Evolutionary conservation across 2,113 vertebrate genomes (phyloP), one percentile per base, ranked within the genome.

Genomic region (Circaetus gallicus): DNA sequence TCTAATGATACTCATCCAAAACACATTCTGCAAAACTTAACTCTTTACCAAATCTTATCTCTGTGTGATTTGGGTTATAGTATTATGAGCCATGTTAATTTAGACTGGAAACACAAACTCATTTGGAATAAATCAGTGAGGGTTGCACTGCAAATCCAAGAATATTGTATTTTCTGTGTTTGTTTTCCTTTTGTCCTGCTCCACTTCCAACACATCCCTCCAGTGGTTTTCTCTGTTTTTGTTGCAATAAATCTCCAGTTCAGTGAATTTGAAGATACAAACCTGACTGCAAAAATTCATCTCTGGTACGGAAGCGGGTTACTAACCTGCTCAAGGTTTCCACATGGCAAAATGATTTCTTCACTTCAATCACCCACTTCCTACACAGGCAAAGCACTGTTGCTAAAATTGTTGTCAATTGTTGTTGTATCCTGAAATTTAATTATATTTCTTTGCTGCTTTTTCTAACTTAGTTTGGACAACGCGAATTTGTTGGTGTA

Each of bases 121-220:
- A 12, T 40, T 91, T 91, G 21, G 40, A 91, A 53, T 85, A 80
- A 70, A 58, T 69, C 58, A 34, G 29, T 38, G 31, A 71, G 38
- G 36, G 7, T 12, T 85, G 21, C 7, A 9, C 66, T 66, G 73
- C 43, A 85, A 59, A 82, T 72, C 53, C 29, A 66, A 77, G 47
- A 94, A 86, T 80, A 74, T 25, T 80, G 4, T 76, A 14, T 91
- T 90, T 87, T 91, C n/a, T 76, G 8, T 53, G 24, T 73, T 73
- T 67, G n/a, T 95, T 90, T 95, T 88, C 31, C 20, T 88, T 95
- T 74, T 82, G 29, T 82, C 71, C 63, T 61, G n/a, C 55, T 95
- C 58, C 24, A 43, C 53, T 95, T 95, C 53, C 25, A 77, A 8
- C 45, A 52, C 47, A 73, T 88, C 24, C 43, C 76, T 96, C 91